phyloP scores from a whole-genome alignment of 2,888 invertebrate species.

The Coremacera marginata region DNA sequence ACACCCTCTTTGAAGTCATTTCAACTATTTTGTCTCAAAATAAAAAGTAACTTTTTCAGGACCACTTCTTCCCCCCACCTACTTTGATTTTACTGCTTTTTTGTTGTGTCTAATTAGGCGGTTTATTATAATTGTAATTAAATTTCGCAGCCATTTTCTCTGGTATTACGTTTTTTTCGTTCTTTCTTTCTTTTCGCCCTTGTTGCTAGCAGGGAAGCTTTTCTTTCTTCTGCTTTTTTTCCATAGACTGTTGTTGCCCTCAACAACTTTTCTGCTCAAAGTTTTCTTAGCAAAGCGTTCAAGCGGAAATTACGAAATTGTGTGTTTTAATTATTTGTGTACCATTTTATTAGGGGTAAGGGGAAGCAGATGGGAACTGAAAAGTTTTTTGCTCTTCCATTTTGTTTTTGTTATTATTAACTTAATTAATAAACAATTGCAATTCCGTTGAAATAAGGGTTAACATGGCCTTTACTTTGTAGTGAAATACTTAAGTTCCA shows the following conservation, averaged over 20 bases:
- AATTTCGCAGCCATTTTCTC: constrained; percentile 50
- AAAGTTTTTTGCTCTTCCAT: constrained; percentile 1
- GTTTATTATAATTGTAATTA: constrained; percentile 70
- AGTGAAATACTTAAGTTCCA: too few species aligned
- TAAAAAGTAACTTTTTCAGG: constrained; percentile 10
- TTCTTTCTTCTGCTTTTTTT: constrained; percentile 9
- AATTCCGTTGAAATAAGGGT: too few species aligned
- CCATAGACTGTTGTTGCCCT: background rate
- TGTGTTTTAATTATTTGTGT: constrained; percentile 53
- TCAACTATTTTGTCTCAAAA: background rate
- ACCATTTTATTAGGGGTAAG: background rate
- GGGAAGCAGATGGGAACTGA: background rate
- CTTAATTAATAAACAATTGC: background rate
- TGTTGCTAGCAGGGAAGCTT: constrained; percentile 29
- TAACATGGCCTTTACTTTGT: too few species aligned
- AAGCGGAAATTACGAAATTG: constrained; percentile 47
- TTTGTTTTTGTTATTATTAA: background rate
- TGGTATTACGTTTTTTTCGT: constrained; percentile 31
- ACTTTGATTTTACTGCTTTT: constrained; percentile 21
- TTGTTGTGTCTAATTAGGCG: constrained; percentile 64
- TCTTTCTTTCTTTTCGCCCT: constrained; percentile 28
- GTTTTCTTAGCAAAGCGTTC: constrained; percentile 46
- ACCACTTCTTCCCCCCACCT: background rate
- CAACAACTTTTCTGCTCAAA: constrained; percentile 27
- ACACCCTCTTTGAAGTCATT: background rate